Base-by-base conservation (phyloP, 2,888 invertebrate species). In the Meta bourneti region DNA sequence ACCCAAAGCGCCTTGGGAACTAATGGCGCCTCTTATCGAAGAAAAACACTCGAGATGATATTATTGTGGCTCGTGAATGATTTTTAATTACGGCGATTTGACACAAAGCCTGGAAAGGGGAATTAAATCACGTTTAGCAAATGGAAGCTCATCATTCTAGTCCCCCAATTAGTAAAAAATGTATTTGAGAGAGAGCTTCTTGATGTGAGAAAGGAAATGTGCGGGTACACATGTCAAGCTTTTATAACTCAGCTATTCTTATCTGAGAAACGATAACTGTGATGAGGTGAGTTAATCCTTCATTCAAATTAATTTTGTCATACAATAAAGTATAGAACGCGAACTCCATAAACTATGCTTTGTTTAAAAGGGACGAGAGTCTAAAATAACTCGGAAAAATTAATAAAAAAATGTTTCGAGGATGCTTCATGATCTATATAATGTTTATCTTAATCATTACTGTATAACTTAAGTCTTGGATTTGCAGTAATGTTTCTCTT, bases 11-110 rank as follows among this genome's bases (percentile, higher is more conserved):
- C 13, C 16, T 75, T 75, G 16, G 74, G 52, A 74, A 8, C 34
- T 54, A 84, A 84, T 75, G 48, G 61, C 20, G 7, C 13, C 54
- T 74, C 74, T 84, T 84, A 84, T 84, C 84, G 54, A 16, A 34
- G 16, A 19, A 84, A 84, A 54, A 16, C 84, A 84, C 75, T 49
- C 75, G 61, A 61, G 13, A 11, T 16, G 61, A 16, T 61, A 9
- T 61, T 61, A 9, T 61, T 61, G 61, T 16, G 7, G 1, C 61
- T 61, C 61, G 11, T 61, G 16, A 61, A 61, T 61, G 61, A 61
- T 7, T 61, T 61, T 61, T 61, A 61, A 61, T 61, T 61, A 16
- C 61, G 61, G 61, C 61, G 61, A 61, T 61, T 61, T 9, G 61
- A 61, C 61, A 61, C 11, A 61, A 61, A 16, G 13, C 61, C 61